phyloP scores from a whole-genome alignment of 2,113 vertebrate species.

The Siniperca knerii region DNA sequence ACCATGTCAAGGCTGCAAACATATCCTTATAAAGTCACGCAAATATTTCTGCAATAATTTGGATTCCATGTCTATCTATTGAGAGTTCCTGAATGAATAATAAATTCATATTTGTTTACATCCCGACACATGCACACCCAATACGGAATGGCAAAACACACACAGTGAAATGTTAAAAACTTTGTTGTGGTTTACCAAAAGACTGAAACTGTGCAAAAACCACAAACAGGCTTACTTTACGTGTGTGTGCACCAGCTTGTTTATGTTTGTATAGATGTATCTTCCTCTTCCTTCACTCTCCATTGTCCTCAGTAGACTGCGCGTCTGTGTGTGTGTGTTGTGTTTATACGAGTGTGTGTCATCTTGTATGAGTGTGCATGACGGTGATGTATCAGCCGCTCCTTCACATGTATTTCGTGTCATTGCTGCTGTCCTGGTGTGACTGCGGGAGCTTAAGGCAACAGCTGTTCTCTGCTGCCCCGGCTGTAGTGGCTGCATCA shows the following conservation, averaged over 20 bases:
- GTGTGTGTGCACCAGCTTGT: neutral
- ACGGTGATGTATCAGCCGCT: constrained; percentile 39
- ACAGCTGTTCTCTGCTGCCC: constrained; percentile 64
- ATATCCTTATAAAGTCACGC: too few species aligned
- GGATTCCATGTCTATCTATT: neutral
- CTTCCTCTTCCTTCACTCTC: neutral
- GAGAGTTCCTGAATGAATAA: neutral
- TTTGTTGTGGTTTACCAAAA: too few species aligned
- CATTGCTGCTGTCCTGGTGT: constrained; percentile 48
- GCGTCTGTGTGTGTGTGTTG: too few species aligned
- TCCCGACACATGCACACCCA: neutral
- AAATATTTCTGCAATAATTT: neutral
- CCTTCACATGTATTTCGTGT: constrained; percentile 63
- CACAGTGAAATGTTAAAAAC: neutral
- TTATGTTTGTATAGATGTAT: neutral
- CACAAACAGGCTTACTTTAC: neutral
- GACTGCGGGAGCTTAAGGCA: constrained; percentile 67
- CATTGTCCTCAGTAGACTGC: neutral
- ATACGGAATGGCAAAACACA: neutral
- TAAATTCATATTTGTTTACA: neutral
- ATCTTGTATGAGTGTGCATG: constrained; percentile 41
- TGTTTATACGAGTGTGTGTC: constrained; percentile 11
- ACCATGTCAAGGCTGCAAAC: too few species aligned
- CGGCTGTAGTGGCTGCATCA: neutral
- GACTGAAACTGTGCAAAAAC: neutral